Base-by-base conservation (phyloP, 2,888 invertebrate genomes). In the Isoperla grammatica region DNA sequence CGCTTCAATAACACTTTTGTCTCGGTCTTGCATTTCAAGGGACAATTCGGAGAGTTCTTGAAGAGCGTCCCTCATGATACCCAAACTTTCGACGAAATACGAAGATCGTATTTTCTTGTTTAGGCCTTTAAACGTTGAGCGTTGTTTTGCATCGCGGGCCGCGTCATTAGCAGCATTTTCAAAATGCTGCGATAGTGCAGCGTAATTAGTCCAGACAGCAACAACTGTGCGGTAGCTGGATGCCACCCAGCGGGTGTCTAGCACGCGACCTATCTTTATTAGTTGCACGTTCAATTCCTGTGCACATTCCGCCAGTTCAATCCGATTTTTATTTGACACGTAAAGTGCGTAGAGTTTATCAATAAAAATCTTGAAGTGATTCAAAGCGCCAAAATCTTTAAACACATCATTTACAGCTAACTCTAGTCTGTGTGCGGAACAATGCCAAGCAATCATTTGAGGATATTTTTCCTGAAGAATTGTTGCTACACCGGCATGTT, bases 361-460 rank as follows among this genome's bases (percentile, higher is more conserved):
- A 40, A 65, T 63, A 56, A 65, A 63, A 19, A 40, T 35, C 53
- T 65, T 56, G 17, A 65, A 64, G 42, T 65, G 61, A 42, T 65
- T 65, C n/a, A 62, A 49, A 17, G 56, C 63, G 9, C 20, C 37
- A 35, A 65, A 56, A 13, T 65, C 57, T 43, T 61, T 56, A 20
- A 62, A 15, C 3, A 58, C 46, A 56, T 65, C 58, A 55, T 50
- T 40, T 8, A 65, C 50, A 20, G 59, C 56, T 11, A 65, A 40
- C 42, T 65, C 53, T 23, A 65, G 23, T 20, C 58, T 42, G 39
- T 63, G 64, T 3, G 56, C 55, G 35, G 56, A 55, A 57, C 62
- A 65, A 35, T 65, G 65, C 64, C 63, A 65, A 22, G 15, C 56
- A 35, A 61, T 49, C 20, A 64, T 56, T 15, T 50, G 54, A 15